These are phyloP conservation scores for Lamellibrachia luymesi DNA, from an alignment of 1,140 invertebrate species.

Conservation along the genomic window DNA sequence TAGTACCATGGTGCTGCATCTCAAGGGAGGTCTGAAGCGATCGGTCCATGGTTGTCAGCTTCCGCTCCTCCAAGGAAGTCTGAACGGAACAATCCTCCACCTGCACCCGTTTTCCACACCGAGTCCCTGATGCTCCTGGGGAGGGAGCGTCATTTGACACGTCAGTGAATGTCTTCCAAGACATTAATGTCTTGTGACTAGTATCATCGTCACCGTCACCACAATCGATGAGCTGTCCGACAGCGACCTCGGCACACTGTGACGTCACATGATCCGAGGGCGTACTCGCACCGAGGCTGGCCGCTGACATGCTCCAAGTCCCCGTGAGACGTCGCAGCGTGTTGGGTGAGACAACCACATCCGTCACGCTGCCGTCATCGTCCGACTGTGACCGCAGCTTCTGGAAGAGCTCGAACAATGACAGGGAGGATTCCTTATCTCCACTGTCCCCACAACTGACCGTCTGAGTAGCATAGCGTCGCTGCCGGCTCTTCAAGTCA, in stretches of 20 bases:
- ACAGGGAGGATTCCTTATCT: not conserved
- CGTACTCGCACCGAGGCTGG: not conserved
- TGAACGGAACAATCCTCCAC: conserved; percentile 22
- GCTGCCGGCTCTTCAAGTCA: not conserved
- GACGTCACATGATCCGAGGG: not conserved
- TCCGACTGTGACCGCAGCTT: not conserved
- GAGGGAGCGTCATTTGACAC: not conserved
- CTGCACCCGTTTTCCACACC: conserved; percentile 10
- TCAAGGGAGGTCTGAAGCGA: conserved; percentile 20
- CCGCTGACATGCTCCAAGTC: conserved; percentile 21
- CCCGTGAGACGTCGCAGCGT: not conserved
- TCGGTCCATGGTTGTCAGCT: conserved; percentile 5
- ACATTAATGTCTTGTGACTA: not conserved
- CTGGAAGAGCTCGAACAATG: conserved; percentile 19
- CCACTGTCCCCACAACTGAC: not conserved
- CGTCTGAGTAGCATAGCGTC: not conserved
- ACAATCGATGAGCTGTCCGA: not conserved
- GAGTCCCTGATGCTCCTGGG: not conserved
- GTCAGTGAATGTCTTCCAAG: conserved; percentile 15
- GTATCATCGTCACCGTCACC: not conserved
- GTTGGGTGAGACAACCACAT: conserved; percentile 19
- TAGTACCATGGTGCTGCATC: not conserved
- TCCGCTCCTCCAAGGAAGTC: conserved; percentile 23
- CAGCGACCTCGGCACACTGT: not conserved
- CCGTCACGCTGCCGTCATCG: not conserved